A percentile compares a stretch with the other conserved stretches of the same genome.
Evolutionary conservation across 1,140 invertebrate species (phyloP).

Genomic region (Agrypnia vestita): DNA sequence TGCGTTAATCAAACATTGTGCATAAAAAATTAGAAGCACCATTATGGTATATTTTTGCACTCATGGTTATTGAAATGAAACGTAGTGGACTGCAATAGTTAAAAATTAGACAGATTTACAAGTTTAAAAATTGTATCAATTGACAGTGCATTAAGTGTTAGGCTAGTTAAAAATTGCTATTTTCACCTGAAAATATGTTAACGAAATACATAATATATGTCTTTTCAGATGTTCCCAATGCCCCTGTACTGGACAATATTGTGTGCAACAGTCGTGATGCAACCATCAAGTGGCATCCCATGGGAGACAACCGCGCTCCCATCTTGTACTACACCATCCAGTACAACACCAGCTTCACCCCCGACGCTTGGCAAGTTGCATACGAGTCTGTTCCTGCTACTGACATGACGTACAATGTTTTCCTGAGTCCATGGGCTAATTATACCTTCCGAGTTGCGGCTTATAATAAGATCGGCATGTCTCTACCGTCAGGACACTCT

Average conservation of each 20-base stretch:
- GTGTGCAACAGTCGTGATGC: slow-evolving; percentile 82
- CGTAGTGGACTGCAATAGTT: too few relatives aligned
- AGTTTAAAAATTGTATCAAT: too few relatives aligned
- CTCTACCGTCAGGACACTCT: slow-evolving; percentile 87
- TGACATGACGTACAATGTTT: slow-evolving; percentile 82
- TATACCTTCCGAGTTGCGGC: slow-evolving; percentile 97
- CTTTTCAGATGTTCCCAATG: slow-evolving; percentile 89
- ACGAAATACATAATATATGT: too few relatives aligned
- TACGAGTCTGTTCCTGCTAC: slow-evolving; percentile 85
- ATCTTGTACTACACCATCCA: slow-evolving; percentile 94
- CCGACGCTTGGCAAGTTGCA: slow-evolving; percentile 91
- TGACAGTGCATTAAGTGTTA: too few relatives aligned
- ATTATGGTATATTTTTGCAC: too few relatives aligned
- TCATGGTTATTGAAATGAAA: too few relatives aligned
- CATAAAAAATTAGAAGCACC: too few relatives aligned
- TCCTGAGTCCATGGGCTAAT: slow-evolving; percentile 94
- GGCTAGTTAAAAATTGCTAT: too few relatives aligned
- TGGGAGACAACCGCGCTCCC: slow-evolving; percentile 94
- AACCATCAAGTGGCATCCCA: slow-evolving; percentile 87
- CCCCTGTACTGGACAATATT: slow-evolving; percentile 81
- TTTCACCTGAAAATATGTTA: too few relatives aligned
- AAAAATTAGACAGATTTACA: too few relatives aligned
- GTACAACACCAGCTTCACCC: slow-evolving; percentile 95
- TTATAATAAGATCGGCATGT: slow-evolving; percentile 93
- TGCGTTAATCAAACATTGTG: too few relatives aligned